These are phyloP conservation scores for Lacerta viridis DNA, from an alignment of 2,797 vertebrate species.

Conservation along the genomic window DNA sequence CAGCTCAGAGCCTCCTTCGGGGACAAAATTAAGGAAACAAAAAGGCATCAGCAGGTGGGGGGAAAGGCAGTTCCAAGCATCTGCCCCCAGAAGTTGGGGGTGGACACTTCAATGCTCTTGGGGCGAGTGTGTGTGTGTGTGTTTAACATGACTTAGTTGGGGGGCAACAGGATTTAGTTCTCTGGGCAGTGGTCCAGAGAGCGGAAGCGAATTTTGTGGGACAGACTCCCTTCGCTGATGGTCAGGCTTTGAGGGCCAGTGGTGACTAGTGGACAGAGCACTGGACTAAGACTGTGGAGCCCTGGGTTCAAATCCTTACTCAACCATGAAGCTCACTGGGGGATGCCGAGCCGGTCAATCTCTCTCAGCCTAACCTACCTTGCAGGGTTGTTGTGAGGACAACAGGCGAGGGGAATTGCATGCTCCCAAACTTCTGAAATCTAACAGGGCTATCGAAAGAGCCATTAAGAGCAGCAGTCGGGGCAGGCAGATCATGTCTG, in stretches of 20 bases:
- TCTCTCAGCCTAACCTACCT: too few species aligned
- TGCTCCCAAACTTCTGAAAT: neutral
- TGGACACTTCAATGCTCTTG: neutral
- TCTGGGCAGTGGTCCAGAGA: neutral
- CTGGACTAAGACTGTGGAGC: neutral
- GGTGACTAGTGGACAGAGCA: neutral
- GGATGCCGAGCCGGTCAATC: neutral
- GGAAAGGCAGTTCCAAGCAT: neutral
- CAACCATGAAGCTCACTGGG: too few species aligned
- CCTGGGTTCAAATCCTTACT: too few species aligned
- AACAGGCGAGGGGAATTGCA: neutral
- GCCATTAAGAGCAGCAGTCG: neutral
- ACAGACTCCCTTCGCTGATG: too few species aligned
- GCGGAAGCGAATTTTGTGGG: neutral
- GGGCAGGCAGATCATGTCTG: neutral
- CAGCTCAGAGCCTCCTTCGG: conserved; percentile 68
- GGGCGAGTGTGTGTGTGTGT: too few species aligned
- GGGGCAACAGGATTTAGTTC: neutral
- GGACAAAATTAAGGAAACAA: conserved; percentile 52
- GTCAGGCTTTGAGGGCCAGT: neutral
- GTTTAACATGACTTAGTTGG: too few species aligned
- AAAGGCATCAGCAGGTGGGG: conserved; percentile 54
- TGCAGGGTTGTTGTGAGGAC: neutral
- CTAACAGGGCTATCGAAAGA: neutral
- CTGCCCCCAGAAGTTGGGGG: neutral